A percentile compares a stretch with the other conserved stretches of the same genome.
Evolutionary conservation across 2,797 vertebrate genomes (phyloP).

Genomic region (Simalia tracyae): DNA sequence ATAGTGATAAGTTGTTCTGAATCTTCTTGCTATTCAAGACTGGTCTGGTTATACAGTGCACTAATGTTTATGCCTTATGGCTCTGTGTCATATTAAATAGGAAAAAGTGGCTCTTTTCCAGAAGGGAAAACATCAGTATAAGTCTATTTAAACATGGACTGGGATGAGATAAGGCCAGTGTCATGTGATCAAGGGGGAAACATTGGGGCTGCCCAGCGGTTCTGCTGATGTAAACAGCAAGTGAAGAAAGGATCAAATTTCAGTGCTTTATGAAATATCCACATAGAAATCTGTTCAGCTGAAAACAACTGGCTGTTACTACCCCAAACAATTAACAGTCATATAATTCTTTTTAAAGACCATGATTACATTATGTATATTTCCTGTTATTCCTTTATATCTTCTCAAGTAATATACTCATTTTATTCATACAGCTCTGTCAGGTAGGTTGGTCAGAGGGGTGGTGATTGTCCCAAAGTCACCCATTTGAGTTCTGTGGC

Average conservation of each 20-base stretch:
- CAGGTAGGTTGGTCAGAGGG: not conserved
- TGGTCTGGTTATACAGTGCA: not conserved
- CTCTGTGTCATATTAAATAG: not conserved
- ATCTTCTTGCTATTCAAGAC: not conserved
- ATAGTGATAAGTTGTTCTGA: not conserved
- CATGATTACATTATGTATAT: not conserved
- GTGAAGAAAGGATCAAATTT: not conserved
- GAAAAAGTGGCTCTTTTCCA: not conserved
- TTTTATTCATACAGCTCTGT: not conserved
- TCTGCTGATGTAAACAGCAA: not conserved
- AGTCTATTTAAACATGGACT: not conserved
- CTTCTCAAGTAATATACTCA: not conserved
- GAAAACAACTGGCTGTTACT: not conserved
- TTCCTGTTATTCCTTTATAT: not conserved
- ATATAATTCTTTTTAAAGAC: not conserved
- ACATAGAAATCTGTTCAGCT: not conserved
- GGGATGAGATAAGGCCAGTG: not conserved
- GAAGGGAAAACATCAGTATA: not conserved
- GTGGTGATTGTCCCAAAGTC: not conserved
- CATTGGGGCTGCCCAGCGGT: not conserved
- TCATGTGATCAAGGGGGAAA: not conserved
- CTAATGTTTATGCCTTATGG: not conserved
- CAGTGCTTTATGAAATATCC: not conserved
- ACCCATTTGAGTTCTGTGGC: not conserved
- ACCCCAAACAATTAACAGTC: not conserved